A percentile compares a stretch with the other conserved stretches of the same genome.
Conservation (phyloP, 2,113 vertebrate species). For the Chaetodon auriga region DNA sequence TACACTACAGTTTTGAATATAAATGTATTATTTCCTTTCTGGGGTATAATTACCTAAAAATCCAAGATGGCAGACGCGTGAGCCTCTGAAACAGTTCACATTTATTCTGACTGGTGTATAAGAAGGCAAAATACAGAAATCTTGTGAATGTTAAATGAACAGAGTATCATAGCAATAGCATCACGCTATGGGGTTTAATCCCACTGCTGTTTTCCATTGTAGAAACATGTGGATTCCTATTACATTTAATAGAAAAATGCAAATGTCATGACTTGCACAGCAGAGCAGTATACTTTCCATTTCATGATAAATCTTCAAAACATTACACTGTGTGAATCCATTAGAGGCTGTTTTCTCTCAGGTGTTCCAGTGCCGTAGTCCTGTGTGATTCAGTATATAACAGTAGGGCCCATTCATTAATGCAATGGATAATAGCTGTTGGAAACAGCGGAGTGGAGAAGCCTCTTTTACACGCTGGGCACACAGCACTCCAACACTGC, state of each 20-base stretch:
- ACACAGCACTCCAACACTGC: conserved; percentile 60
- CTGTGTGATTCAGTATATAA: conserved; percentile 51
- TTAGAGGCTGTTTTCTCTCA: conserved; percentile 39
- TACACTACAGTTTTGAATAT: conserved; percentile 5
- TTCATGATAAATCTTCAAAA: conserved; percentile 24
- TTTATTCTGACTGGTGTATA: not conserved
- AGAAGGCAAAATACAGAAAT: not conserved
- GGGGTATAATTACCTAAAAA: not conserved
- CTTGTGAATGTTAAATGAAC: not conserved
- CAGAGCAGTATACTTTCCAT: not conserved
- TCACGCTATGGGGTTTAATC: not conserved
- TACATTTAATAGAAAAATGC: conserved; percentile 33
- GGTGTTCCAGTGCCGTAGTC: conserved; percentile 39
- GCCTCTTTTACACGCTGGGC: conserved; percentile 69
- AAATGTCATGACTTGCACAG: conserved; percentile 13
- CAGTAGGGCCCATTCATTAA: conserved; percentile 69
- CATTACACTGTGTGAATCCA: conserved; percentile 35
- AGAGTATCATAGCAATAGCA: not conserved
- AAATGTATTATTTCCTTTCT: not conserved
- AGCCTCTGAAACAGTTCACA: not conserved
- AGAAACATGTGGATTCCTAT: not conserved
- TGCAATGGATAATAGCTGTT: conserved; percentile 60
- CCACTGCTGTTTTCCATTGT: not conserved
- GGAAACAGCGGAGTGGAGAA: conserved; percentile 40
- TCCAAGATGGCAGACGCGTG: not conserved